These are phyloP conservation scores for Sphyrna mokarran DNA, from an alignment of 2,113 vertebrate genomes.

Conservation along the genomic window DNA sequence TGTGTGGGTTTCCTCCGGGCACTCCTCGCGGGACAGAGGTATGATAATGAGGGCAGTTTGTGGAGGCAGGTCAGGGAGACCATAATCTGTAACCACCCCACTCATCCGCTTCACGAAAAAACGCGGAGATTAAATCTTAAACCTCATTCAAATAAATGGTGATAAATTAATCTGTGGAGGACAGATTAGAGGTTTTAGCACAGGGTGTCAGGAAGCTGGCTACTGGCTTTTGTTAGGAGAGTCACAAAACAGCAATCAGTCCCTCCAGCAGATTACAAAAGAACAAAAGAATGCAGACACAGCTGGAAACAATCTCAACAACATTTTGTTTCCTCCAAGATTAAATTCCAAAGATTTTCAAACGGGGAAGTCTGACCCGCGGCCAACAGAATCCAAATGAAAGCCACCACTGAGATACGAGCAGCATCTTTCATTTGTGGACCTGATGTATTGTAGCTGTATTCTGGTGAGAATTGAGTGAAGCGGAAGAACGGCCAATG, in stretches of 20 bases:
- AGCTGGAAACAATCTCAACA: constrained; percentile 23
- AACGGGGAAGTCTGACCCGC: neutral
- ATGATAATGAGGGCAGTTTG: neutral
- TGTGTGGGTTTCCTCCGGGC: too few species aligned
- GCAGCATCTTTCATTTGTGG: neutral
- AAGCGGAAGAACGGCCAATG: neutral
- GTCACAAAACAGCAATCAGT: neutral
- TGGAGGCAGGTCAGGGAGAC: neutral
- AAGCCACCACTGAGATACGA: neutral
- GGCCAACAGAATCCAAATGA: neutral
- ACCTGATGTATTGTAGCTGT: neutral
- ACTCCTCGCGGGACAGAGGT: neutral
- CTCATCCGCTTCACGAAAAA: neutral
- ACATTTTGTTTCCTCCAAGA: neutral
- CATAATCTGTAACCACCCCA: neutral
- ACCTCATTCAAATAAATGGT: neutral
- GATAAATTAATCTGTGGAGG: neutral
- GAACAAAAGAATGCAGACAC: neutral
- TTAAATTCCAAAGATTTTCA: constrained; percentile 7
- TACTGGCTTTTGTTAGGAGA: neutral
- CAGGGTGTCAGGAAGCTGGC: neutral
- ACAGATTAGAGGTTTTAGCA: neutral
- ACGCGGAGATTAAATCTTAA: neutral
- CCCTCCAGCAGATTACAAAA: neutral
- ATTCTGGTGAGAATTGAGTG: neutral